Percentiles rank a stretch among this genome's conserved stretches.
Conservation (phyloP, 2,888 invertebrate genomes). For the Muscina levida region DNA sequence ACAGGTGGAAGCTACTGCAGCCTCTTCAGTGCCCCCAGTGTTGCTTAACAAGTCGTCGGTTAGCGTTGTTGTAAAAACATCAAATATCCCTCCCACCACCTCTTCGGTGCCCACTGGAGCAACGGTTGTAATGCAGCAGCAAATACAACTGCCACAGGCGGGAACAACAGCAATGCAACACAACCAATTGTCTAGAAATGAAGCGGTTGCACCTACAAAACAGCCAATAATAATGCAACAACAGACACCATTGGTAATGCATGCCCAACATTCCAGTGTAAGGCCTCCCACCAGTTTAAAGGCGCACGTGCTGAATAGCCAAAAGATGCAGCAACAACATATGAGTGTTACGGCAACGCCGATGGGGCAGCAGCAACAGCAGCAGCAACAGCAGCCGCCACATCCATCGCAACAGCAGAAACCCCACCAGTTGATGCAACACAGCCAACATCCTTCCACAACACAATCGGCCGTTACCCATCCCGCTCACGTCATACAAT, state of each 20-base stretch:
- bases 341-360: conserved; percentile 9
- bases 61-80: conserved; percentile 76
- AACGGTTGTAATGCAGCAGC: conserved; percentile 48
- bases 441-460: conserved; percentile 48
- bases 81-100: conserved; percentile 65
- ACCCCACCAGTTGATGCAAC: conserved; percentile 54
- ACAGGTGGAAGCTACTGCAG: conserved; percentile 68
- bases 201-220: conserved; percentile 66
- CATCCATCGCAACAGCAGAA: conserved; percentile 37
- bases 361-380: conserved; percentile 50
- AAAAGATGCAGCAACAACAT: conserved; percentile 73
- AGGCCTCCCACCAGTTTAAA: conserved; percentile 82
- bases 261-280: conserved; percentile 77
- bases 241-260: conserved; percentile 74
- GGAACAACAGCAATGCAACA: conserved; percentile 67
- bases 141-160: conserved; percentile 57
- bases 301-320: conserved; percentile 83
- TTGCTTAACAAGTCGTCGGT: conserved; percentile 72
- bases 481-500: conserved; percentile 73
- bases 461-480: conserved; percentile 72
- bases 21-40: conserved; percentile 66
- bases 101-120: conserved; percentile 39
- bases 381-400: conserved; percentile 44
- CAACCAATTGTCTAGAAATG: conserved; percentile 74
- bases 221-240: conserved; percentile 75